Base-by-base conservation (phyloP, 2,888 invertebrate genomes). In the Drosophila limbata region DNA sequence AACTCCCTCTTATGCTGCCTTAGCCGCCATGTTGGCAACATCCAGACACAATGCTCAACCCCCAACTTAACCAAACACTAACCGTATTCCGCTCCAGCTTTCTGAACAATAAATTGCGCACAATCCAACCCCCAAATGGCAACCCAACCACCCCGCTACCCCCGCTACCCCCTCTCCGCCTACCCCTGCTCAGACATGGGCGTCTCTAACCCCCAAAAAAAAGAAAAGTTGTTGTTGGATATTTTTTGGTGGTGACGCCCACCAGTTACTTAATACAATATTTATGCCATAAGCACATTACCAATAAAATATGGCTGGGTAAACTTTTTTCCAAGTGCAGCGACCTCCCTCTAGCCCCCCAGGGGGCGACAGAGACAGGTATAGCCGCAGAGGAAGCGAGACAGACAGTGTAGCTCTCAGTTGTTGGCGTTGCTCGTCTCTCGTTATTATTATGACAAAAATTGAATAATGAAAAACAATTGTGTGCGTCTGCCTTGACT, bases 221-320 rank as follows among this genome's bases (percentile, higher is more conserved):
- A 15, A 28, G 11, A 13, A 21, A 33, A 8, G 28, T 8, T 33
- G 44, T 44, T 56, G 55, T 44, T 56, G 44, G 45, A 19, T 53
- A 48, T 55, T 57, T 42, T 44, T 63, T 80, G 89, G 82, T 89
- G 90, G 89, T 77, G 83, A 90, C 89, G 90, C 89, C 90, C 89
- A 90, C 90, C 81, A 86, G 84, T 90, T 87, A 87, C 90, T 89
- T 89, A 86, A 86, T 86, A 86, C 85, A 86, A 86, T 86, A 84
- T 89, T 88, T 88, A 88, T 89, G 83, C 77, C 88, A 88, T 88
- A 88, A 88, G 90, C 89, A 89, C 89, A 88, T 88, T 88, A 89
- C 89, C 85, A 87, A 86, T 89, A 89, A 89, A 85, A 88, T 89
- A 88, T 89, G 89, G 89, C 85, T 79, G 87, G 78, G 81, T 76